Percentiles rank a stretch among this genome's conserved stretches.
Evolutionary conservation across 2,888 invertebrate species (phyloP).

Genomic region (Synergus gifuensis): DNA sequence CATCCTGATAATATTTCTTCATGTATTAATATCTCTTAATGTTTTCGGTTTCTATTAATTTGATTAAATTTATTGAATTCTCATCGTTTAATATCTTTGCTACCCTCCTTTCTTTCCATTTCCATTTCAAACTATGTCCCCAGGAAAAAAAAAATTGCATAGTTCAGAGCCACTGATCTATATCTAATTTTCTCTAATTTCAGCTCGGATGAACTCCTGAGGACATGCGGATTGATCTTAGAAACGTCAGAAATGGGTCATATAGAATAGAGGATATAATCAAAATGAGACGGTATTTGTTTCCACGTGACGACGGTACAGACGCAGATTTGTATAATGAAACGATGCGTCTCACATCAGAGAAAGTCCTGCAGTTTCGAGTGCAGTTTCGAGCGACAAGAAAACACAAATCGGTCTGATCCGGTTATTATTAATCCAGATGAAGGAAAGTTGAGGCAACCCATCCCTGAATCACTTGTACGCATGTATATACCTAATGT

Average conservation of each 20-base stretch:
- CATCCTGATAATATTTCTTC: neutral
- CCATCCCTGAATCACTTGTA: neutral
- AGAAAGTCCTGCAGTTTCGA: slow-evolving; percentile 46
- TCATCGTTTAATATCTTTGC: too few species aligned
- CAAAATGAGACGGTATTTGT: slow-evolving; percentile 43
- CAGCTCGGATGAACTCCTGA: neutral
- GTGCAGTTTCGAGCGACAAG: slow-evolving; percentile 39
- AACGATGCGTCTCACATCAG: slow-evolving; percentile 27
- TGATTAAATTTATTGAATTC: too few species aligned
- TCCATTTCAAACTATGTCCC: neutral
- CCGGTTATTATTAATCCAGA: slow-evolving; percentile 25
- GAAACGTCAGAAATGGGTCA: slow-evolving; percentile 44
- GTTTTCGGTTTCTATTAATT: too few species aligned
- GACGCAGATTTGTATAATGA: slow-evolving; percentile 44
- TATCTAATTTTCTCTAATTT: neutral
- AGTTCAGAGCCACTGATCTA: neutral
- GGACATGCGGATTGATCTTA: slow-evolving; percentile 39
- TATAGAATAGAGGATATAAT: slow-evolving; percentile 29
- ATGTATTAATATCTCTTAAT: neutral
- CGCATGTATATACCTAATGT: neutral
- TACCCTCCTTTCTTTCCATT: too few species aligned
- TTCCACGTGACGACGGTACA: slow-evolving; percentile 43
- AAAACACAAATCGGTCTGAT: slow-evolving; percentile 44
- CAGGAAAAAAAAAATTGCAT: neutral
- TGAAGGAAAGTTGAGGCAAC: slow-evolving; percentile 18